A percentile compares a stretch with the other conserved stretches of the same genome.
phyloP scores from a whole-genome alignment of 1,140 invertebrate species.

The Tribolium madens region DNA sequence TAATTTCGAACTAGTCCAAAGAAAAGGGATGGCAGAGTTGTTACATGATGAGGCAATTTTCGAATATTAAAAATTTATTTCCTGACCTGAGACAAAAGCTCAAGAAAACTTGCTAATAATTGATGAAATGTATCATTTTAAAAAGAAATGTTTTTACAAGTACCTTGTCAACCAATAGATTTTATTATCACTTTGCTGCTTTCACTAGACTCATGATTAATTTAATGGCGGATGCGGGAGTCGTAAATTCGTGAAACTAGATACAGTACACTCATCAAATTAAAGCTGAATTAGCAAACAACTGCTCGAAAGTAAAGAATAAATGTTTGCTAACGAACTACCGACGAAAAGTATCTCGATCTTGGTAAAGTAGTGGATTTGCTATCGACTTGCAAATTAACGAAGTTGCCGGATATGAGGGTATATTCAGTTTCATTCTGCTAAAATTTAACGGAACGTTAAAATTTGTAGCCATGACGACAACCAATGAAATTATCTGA shows the following conservation, averaged over 20 bases:
- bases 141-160: too few species aligned
- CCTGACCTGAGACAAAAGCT: background rate
- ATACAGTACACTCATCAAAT: background rate
- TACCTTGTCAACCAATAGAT: too few species aligned
- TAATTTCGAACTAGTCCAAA: constrained; percentile 24
- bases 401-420: background rate
- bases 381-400: background rate
- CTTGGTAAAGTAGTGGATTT: background rate
- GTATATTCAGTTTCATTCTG: background rate
- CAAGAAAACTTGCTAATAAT: background rate
- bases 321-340: background rate
- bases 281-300: background rate
- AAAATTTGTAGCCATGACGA: background rate
- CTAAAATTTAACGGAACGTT: background rate
- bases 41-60: background rate
- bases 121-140: background rate
- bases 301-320: background rate
- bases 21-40: constrained; percentile 2
- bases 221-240: too few species aligned
- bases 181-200: too few species aligned
- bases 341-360: background rate
- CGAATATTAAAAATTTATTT: background rate
- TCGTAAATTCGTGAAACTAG: background rate
- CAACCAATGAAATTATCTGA: background rate
- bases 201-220: too few species aligned